Conservation (phyloP, 2,797 vertebrate species). For the Carapus acus region DNA sequence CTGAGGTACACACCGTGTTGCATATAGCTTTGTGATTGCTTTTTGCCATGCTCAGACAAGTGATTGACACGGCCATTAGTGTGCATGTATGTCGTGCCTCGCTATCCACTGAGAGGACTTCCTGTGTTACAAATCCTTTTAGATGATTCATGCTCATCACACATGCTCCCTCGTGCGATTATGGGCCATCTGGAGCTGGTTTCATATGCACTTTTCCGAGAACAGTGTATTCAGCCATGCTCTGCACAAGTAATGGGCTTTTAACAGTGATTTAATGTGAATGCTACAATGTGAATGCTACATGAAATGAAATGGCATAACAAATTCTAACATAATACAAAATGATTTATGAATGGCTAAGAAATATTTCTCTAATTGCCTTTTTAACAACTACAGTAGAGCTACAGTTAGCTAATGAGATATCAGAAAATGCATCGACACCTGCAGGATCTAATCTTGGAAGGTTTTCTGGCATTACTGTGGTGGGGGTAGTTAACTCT, state of each 20-base stretch:
- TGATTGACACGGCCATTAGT: conserved; percentile 47
- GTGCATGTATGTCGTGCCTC: conserved; percentile 19
- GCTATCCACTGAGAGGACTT: conserved; percentile 32
- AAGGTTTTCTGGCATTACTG: too few species aligned
- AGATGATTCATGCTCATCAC: conserved; percentile 56
- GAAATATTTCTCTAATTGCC: too few species aligned
- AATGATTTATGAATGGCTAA: too few species aligned
- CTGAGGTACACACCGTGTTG: conserved; percentile 9
- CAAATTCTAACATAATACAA: too few species aligned
- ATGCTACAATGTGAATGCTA: conserved; percentile 21
- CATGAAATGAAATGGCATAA: too few species aligned
- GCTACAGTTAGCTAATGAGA: too few species aligned
- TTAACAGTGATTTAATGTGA: conserved; percentile 7
- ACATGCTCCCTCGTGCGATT: conserved; percentile 53
- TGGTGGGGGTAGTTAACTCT: too few species aligned
- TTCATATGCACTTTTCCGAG: conserved; percentile 36
- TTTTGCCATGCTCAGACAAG: conserved; percentile 31
- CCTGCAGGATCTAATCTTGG: too few species aligned
- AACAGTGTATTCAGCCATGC: conserved; percentile 20
- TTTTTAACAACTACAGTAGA: too few species aligned
- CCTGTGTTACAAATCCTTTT: conserved; percentile 38
- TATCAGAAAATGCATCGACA: too few species aligned
- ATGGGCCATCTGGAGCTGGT: conserved; percentile 62
- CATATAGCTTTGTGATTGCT: conserved; percentile 11
- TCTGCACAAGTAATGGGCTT: conserved; percentile 19